A percentile compares a stretch with the other conserved stretches of the same genome.
Evolutionary conservation across 2,888 invertebrate genomes (phyloP).

Genomic region (Gymnoscelis rufifasciata): DNA sequence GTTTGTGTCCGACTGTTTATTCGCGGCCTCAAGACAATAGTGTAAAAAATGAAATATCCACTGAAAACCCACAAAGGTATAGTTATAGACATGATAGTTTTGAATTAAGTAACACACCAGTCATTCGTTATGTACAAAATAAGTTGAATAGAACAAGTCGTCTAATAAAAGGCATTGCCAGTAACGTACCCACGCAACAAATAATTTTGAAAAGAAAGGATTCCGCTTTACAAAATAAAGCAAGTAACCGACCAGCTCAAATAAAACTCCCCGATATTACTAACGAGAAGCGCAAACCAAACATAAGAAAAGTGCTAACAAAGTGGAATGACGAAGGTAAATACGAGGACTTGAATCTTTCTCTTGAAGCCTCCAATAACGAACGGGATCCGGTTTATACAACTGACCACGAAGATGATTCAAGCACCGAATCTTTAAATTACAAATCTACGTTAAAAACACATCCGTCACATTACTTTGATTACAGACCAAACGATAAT

Average conservation of each 20-base stretch:
- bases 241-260: constrained; percentile 8
- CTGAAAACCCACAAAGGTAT: constrained; percentile 65
- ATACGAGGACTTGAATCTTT: constrained; percentile 63
- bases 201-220: constrained; percentile 10
- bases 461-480: constrained; percentile 28
- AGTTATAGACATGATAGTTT: constrained; percentile 44
- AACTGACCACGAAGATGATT: constrained; percentile 27
- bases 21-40: constrained; percentile 62
- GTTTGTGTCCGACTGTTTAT: constrained; percentile 54
- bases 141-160: constrained; percentile 33
- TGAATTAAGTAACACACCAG: constrained; percentile 37
- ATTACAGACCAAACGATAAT: constrained; percentile 29
- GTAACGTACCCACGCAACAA: constrained; percentile 32
- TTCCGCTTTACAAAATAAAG: constrained; percentile 20
- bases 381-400: constrained; percentile 31
- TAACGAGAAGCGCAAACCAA: constrained; percentile 43
- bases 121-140: constrained; percentile 37
- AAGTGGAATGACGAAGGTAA: constrained; percentile 76
- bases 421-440: constrained; percentile 28
- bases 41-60: constrained; percentile 45
- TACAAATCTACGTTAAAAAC: constrained; percentile 33
- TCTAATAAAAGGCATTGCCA: constrained; percentile 27
- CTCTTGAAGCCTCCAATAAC: constrained; percentile 50
- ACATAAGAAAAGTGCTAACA: constrained; percentile 68
- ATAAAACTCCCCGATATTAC: constrained; percentile 18